Evolutionary conservation across 2,797 vertebrate genomes (phyloP).

Genomic region (Balearica regulorum): DNA sequence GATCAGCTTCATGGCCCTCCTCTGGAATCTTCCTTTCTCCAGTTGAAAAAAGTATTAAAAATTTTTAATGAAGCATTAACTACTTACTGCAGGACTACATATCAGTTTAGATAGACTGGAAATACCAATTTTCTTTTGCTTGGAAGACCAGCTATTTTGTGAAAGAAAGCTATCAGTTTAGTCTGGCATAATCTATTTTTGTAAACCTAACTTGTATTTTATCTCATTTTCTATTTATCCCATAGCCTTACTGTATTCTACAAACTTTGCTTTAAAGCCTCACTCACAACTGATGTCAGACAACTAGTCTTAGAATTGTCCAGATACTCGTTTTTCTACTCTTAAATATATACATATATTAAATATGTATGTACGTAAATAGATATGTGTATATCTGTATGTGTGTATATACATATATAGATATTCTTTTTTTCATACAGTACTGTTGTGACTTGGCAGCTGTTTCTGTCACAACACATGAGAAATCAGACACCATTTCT

Average conservation of each 20-base stretch:
- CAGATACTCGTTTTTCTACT: neutral
- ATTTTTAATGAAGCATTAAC: neutral
- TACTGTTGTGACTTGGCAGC: neutral
- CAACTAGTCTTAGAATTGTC: neutral
- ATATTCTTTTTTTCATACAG: neutral
- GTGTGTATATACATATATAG: no score
- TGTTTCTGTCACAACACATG: neutral
- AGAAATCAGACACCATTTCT: neutral
- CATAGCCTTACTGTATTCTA: neutral
- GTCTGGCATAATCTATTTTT: neutral
- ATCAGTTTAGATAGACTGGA: neutral
- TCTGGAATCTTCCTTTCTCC: neutral
- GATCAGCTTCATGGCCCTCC: no score
- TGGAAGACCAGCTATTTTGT: neutral
- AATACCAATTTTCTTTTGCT: neutral
- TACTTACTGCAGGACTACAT: neutral
- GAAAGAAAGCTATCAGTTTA: neutral
- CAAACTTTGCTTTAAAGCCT: neutral
- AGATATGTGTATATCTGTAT: neutral
- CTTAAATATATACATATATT: neutral
- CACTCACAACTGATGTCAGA: neutral
- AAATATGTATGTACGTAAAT: neutral
- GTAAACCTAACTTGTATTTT: neutral
- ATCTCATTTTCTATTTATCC: neutral
- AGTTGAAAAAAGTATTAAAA: neutral